These are phyloP conservation scores for Bombyx huttoni DNA, from an alignment of 2,888 invertebrate species.

Conservation along the genomic window DNA sequence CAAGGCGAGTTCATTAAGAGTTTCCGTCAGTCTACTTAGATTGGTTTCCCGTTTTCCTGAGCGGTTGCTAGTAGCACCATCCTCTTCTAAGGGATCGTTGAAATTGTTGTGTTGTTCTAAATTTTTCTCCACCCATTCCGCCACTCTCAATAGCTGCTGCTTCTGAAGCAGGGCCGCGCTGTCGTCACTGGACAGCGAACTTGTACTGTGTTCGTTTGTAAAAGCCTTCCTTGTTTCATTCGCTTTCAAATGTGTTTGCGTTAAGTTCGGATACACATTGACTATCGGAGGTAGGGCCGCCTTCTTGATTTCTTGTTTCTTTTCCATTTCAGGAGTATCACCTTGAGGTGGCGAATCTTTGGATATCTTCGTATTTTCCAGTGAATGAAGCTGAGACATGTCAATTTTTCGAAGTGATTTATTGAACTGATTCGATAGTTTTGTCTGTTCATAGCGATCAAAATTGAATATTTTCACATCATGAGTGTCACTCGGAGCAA, in stretches of 20 bases:
- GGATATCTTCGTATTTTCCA: constrained; percentile 62
- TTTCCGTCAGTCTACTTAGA: constrained; percentile 49
- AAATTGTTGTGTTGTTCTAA: constrained; percentile 63
- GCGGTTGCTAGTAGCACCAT: constrained; percentile 41
- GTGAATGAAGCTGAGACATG: constrained; percentile 56
- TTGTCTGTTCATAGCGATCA: constrained; percentile 64
- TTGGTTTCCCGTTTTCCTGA: constrained; percentile 44
- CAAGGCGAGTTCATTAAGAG: constrained; percentile 54
- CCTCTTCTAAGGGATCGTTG: constrained; percentile 56
- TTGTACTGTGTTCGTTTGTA: constrained; percentile 64
- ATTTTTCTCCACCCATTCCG: constrained; percentile 83
- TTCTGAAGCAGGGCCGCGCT: constrained; percentile 71
- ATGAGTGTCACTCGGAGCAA: constrained; percentile 37
- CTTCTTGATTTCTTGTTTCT: constrained; percentile 35
- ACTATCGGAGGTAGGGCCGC: constrained; percentile 47
- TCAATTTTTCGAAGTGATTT: constrained; percentile 57
- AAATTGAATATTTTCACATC: constrained; percentile 68
- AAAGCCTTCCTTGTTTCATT: constrained; percentile 57
- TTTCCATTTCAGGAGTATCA: constrained; percentile 30
- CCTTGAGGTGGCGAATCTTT: constrained; percentile 53
- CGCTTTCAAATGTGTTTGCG: constrained; percentile 61
- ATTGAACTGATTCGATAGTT: constrained; percentile 39
- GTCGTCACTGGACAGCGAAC: constrained; percentile 65
- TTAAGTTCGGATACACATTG: constrained; percentile 61
- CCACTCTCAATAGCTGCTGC: constrained; percentile 78